Base-by-base conservation (phyloP, 2,113 vertebrate genomes). In the Mirza zaza region DNA sequence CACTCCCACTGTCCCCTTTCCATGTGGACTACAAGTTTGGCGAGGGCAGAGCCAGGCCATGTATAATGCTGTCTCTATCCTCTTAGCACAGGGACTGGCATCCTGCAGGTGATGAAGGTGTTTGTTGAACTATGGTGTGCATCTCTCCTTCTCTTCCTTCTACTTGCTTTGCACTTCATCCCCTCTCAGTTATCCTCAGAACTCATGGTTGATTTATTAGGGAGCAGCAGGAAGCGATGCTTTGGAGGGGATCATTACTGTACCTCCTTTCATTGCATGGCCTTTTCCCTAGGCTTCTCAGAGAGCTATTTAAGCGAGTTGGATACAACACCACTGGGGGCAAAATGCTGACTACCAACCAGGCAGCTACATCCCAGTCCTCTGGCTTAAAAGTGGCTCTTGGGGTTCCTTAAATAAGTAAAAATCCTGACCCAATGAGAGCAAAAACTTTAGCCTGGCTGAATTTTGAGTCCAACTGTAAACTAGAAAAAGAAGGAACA, bases 401-500 rank as follows among this genome's bases (percentile, higher is more conserved):
- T 79, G 39, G 0, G 2, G 7, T 61, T 88, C 83, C 63, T 77
- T 95, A 73, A 90, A 82, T 83, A 93, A 94, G 71, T 39, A 55
- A 68, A 73, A 92, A 73, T 36, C 73, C 21, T 73, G 39, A 76
- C 81, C 63, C 55, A 93, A 84, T 73, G 52, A 45, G 80, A 91
- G 61, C 27, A 79, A 79, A 97, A 90, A 42, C 13, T 84, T 88
- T 36, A 95, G 79, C 50, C 61, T 94, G 93, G 42, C 57, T 91
- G 52, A 77, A 80, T 87, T 88, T 80, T 10, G 36, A 90, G 79
- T 70, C 67, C 45, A 89, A 55, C 80, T 84, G 4, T 25, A 90
- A 80, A 83, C 67, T 52, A 90, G 76, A 80, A 94, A 95, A 92
- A 90, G 77, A 97, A 90, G 67, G 27, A 92, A n/a, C 13, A 34